These are phyloP conservation scores for Linyphia triangularis DNA, from an alignment of 2,888 invertebrate genomes.

Conservation along the genomic window DNA sequence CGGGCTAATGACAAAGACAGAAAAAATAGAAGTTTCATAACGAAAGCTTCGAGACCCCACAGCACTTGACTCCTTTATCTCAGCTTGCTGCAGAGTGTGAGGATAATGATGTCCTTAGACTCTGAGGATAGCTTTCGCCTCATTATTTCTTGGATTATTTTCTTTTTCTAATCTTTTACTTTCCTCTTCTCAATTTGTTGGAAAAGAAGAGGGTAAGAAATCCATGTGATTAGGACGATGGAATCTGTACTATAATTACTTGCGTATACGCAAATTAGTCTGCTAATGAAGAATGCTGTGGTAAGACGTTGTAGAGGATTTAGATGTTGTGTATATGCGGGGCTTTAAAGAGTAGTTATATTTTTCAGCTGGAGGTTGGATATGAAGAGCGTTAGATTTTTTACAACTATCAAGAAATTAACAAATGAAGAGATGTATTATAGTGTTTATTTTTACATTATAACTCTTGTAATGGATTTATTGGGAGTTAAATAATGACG, in stretches of 20 bases:
- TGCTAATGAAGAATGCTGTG: constrained; percentile 9
- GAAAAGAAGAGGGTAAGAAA: neutral
- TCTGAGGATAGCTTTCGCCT: constrained; percentile 51
- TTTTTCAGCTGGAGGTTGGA: no score
- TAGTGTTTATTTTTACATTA: no score
- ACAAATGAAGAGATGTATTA: no score
- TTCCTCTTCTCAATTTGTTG: no score
- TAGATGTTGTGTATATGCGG: neutral
- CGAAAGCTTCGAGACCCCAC: constrained; percentile 48
- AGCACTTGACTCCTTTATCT: constrained; percentile 46
- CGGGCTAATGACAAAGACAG: constrained; percentile 53
- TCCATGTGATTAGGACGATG: constrained; percentile 43
- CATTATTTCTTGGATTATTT: constrained; percentile 38
- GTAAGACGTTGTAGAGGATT: neutral
- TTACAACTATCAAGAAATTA: no score
- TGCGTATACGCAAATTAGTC: constrained; percentile 45
- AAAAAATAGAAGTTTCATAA: constrained; percentile 59
- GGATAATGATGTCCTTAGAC: constrained; percentile 52
- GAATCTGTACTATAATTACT: constrained; percentile 61
- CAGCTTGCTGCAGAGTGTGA: neutral
- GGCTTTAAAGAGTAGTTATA: neutral
- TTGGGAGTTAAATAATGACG: no score
- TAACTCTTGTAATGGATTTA: no score
- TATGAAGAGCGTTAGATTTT: no score
- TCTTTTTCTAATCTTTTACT: neutral